Base-by-base conservation (phyloP, 2,888 invertebrate species). In the Ormia ochracea region DNA sequence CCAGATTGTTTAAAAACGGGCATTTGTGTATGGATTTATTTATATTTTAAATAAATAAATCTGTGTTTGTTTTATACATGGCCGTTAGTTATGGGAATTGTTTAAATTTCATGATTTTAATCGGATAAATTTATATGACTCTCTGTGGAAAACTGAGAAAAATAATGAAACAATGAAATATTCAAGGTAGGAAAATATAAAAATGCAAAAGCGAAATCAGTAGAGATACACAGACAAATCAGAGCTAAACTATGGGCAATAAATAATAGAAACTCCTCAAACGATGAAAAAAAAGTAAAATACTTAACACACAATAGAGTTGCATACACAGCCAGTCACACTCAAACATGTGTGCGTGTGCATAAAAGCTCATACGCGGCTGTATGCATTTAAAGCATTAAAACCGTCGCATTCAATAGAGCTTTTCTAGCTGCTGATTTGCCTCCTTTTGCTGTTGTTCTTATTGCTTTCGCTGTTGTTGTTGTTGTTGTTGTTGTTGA, bases 41-140 rank as follows among this genome's bases (percentile, higher is more conserved):
- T 43, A 1, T 28, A 14, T 61, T 54, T 43, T 17, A 43, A 48
- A 56, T 38, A 70, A 70, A 65, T 74, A 74, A 74, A 74, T 74
- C 56, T 21, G 21, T 56, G 48, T 72, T 58, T 58, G 14, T 50
- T 56, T 31, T 41, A 26, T 43, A n/a, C n/a, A 19, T 45, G 17
- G 12, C 45, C 17, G 38, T 56, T 61, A 33, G 41, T 75, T 68
- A 26, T 52, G 56, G 4, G 54, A 73, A 73, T 74, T 78, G 68
- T 69, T 63, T 63, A 58, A 54, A 72, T 80, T 72, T 72, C 66
- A 68, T 72, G 70, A 75, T 79, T 75, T 72, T 72, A 72, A 66
- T 80, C 72, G 61, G 72, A 80, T 76, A 80, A 80, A 80, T 76
- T 76, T 76, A 76, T 80, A 76, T 72, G 80, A 75, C 31, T 76